These are phyloP conservation scores for Antheraea mylitta DNA, from an alignment of 1,140 invertebrate genomes.

Conservation along the genomic window DNA sequence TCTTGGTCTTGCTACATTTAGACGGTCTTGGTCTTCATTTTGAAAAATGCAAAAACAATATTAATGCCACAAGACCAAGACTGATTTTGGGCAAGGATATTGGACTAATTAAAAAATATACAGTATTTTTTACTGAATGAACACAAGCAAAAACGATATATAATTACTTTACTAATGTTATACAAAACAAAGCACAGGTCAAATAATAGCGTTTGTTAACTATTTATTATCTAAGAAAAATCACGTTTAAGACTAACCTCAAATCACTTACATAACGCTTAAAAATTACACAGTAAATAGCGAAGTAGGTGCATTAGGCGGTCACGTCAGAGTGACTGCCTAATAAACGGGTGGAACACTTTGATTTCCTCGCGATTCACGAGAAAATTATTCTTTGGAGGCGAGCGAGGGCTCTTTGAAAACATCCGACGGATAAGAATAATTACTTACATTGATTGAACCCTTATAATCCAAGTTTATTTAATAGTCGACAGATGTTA, in stretches of 20 bases:
- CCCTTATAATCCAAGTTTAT: conserved; percentile 74
- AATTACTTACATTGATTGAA: conserved; percentile 77
- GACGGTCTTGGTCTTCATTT: too few species aligned
- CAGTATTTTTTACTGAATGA: too few species aligned
- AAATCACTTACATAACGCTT: conserved; percentile 27
- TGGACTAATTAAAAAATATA: too few species aligned
- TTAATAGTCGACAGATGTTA: conserved; percentile 78
- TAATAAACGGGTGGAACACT: conserved; percentile 64
- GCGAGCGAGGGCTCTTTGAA: conserved; percentile 55
- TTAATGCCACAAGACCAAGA: too few species aligned
- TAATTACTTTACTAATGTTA: too few species aligned
- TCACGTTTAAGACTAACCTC: not conserved
- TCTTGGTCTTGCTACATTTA: too few species aligned
- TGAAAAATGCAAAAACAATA: too few species aligned
- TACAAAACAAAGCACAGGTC: too few species aligned
- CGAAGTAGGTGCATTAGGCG: conserved; percentile 57
- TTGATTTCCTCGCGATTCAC: conserved; percentile 74
- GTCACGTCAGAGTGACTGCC: conserved; percentile 65
- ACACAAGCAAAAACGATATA: too few species aligned
- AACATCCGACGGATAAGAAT: conserved; percentile 77
- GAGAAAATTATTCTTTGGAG: conserved; percentile 71
- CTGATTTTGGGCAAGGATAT: too few species aligned
- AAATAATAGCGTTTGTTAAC: not conserved
- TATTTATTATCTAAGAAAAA: not conserved
- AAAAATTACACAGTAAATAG: conserved; percentile 43